Conservation (phyloP, 2,113 vertebrate genomes). For the Periophthalmodon schlosseri region DNA sequence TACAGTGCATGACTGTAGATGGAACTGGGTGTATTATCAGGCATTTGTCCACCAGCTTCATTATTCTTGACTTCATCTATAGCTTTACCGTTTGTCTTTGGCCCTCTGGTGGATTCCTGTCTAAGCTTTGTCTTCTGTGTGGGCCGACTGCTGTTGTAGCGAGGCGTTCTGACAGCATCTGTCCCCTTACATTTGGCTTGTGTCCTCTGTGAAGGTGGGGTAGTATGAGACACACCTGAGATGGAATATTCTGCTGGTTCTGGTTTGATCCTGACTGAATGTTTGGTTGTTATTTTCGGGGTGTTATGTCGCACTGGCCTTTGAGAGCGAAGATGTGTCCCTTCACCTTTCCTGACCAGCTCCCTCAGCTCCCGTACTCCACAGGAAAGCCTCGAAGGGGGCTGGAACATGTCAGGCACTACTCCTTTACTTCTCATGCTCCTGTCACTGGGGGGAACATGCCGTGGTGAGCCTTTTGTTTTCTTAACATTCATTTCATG, state of each 20-base stretch:
- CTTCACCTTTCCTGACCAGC: conserved; percentile 45
- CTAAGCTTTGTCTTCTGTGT: conserved; percentile 50
- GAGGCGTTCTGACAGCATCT: conserved; percentile 46
- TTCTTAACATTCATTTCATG: conserved; percentile 47
- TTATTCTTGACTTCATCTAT: conserved; percentile 22
- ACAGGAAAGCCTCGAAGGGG: conserved; percentile 23
- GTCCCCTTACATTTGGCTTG: conserved; percentile 25
- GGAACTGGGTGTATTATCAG: conserved; percentile 49
- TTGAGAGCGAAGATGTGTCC: conserved; percentile 12
- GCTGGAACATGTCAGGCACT: conserved; percentile 55
- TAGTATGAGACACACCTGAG: conserved; percentile 45
- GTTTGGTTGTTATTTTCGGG: conserved; percentile 43
- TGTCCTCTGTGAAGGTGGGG: conserved; percentile 26
- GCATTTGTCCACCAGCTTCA: conserved; percentile 27
- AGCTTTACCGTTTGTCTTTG: conserved; percentile 18
- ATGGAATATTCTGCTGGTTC: conserved; percentile 66
- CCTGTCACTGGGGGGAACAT: conserved; percentile 59
- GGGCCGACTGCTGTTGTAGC: conserved; percentile 65
- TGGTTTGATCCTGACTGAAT: conserved; percentile 62
- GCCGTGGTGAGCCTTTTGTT: conserved; percentile 16
- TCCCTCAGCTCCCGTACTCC: conserved; percentile 58
- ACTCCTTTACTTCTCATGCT: conserved; percentile 69
- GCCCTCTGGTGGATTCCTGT: conserved; percentile 28
- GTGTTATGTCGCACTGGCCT: conserved; percentile 22
- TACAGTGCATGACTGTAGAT: conserved; percentile 72